A percentile compares a stretch with the other conserved stretches of the same genome.
Conservation (phyloP, 2,113 vertebrate genomes). For the Notechis scutatus region DNA sequence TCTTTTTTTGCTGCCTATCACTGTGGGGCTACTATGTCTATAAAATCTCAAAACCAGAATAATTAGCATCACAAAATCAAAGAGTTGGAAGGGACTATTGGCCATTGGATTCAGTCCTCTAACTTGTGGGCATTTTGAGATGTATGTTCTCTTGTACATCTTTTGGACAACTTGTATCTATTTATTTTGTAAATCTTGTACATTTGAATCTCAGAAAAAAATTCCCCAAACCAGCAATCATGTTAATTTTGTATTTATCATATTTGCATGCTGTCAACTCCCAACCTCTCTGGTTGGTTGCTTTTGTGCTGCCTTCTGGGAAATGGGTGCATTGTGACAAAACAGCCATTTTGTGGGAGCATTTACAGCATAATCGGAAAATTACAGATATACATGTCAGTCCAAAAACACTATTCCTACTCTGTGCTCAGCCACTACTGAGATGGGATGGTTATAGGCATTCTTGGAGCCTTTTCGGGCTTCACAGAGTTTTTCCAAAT, state of each 20-base stretch:
- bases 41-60: neutral
- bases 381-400: neutral
- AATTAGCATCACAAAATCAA: neutral
- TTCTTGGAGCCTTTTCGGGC: neutral
- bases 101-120: neutral
- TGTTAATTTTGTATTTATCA: neutral
- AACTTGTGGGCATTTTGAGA: neutral
- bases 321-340: neutral
- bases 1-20: neutral
- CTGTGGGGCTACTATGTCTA: neutral
- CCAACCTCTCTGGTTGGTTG: neutral
- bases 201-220: neutral
- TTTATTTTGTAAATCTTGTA: neutral
- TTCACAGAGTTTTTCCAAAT: neutral
- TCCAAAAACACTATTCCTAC: neutral
- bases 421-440: neutral
- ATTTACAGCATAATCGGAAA: neutral
- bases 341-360: neutral
- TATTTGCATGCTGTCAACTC: neutral
- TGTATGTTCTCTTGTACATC: neutral
- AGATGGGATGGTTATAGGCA: neutral
- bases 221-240: neutral
- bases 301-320: neutral
- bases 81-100: neutral
- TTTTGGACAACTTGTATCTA: neutral